phyloP scores from a whole-genome alignment of 2,888 invertebrate species.

The Harpalus rubripes region DNA sequence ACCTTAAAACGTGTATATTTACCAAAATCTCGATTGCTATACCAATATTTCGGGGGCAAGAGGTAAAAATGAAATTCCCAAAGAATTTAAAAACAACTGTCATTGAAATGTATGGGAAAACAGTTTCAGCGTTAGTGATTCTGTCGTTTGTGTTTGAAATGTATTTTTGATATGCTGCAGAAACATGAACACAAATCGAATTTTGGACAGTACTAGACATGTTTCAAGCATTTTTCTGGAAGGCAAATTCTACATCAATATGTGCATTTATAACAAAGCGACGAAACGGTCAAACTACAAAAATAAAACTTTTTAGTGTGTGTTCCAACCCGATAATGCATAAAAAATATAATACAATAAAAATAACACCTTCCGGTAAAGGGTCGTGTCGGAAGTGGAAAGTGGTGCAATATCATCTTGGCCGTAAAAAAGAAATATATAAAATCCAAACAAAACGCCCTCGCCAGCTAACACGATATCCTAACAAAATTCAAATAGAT shows the following conservation, averaged over 20 bases:
- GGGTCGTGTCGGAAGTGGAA: conserved; percentile 51
- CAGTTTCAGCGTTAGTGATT: not conserved
- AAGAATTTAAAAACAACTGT: too few species aligned
- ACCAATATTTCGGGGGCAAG: too few species aligned
- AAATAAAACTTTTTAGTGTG: conserved; percentile 35
- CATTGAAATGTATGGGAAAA: not conserved
- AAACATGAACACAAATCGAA: conserved; percentile 17
- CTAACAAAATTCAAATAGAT: conserved; percentile 53
- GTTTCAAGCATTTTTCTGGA: conserved; percentile 38
- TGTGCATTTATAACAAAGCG: conserved; percentile 47
- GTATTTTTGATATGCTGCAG: conserved; percentile 29
- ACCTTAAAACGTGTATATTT: too few species aligned
- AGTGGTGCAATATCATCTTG: conserved; percentile 52
- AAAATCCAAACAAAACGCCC: conserved; percentile 46
- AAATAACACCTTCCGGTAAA: conserved; percentile 56
- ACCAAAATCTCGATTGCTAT: too few species aligned
- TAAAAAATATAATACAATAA: conserved; percentile 60
- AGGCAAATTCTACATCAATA: conserved; percentile 45
- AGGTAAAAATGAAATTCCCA: too few species aligned
- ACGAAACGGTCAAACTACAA: conserved; percentile 18
- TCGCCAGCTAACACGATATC: conserved; percentile 35
- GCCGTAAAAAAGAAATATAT: conserved; percentile 50
- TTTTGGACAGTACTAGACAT: conserved; percentile 23
- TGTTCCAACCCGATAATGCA: conserved; percentile 48
- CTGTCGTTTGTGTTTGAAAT: not conserved